Evolutionary conservation across 2,888 invertebrate species (phyloP), one percentile per base, ranked within the genome.

Genomic region (Operophtera brumata): DNA sequence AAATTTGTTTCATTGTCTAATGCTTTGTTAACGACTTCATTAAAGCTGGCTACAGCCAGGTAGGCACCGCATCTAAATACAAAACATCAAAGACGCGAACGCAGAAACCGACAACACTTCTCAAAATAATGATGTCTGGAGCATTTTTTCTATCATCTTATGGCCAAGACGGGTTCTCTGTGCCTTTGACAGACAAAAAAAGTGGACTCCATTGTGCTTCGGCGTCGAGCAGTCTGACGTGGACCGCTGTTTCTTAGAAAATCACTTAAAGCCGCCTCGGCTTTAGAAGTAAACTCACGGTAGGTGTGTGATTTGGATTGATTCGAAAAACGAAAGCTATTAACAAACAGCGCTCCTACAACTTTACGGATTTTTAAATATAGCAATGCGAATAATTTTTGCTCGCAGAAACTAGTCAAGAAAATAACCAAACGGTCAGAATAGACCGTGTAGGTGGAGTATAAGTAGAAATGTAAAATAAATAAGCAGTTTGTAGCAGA

Each of bases 181-280:
- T 73, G 75, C 77, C 75, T 78, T 73, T 68, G 64, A 73, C 57
- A 64, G 70, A 71, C 73, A 78, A 86, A 75, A 79, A 86, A 86
- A 76, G 73, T 69, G 67, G 75, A 72, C 67, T 67, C 84, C 75
- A 84, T 88, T 88, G 87, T 88, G 75, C 69, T 74, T 65, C 69
- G 82, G 88, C 89, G 89, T 79, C 89, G 86, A 77, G 87, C 89
- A 76, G 89, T 89, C 89, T 89, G 87, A 77, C 70, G 60, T 75
- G 71, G 64, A 67, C 77, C 77, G 78, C 71, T 71, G 78, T 68
- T 88, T 87, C 87, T 82, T 57, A 83, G 87, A 86, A 86, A 74
- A 70, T 71, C 58, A 69, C 66, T 68, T 67, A 52, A 58, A 66
- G 65, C 65, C 54, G 68, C 65, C 67, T 66, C 67, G 49, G 46